phyloP scores from a whole-genome alignment of 2,797 vertebrate species.

The Dryobates pubescens region DNA sequence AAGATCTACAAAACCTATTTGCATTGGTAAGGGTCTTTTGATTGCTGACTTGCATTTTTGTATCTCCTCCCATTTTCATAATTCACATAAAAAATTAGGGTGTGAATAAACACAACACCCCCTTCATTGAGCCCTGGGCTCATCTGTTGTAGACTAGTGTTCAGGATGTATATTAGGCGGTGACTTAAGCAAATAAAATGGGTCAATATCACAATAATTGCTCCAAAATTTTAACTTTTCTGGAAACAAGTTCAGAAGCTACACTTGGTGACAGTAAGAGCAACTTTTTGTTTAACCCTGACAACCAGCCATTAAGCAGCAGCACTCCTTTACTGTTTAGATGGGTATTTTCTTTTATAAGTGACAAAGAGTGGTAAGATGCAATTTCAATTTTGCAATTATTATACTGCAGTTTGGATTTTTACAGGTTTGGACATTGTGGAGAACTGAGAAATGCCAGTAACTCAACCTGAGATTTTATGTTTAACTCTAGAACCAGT shows the following conservation, averaged over 20 bases:
- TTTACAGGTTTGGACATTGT: not conserved
- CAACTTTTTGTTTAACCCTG: not conserved
- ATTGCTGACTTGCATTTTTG: not conserved
- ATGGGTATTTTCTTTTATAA: not conserved
- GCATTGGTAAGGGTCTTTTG: not conserved
- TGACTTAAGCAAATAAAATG: not conserved
- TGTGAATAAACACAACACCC: not conserved
- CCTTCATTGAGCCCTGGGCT: not conserved
- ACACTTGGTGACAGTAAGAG: not conserved
- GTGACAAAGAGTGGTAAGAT: not conserved
- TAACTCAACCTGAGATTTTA: not conserved
- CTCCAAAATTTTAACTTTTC: not conserved
- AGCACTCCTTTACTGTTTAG: not conserved
- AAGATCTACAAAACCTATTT: not conserved
- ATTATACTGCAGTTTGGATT: not conserved
- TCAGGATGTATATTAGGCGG: not conserved
- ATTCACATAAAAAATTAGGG: not conserved
- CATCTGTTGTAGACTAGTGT: not conserved
- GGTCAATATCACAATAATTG: not conserved
- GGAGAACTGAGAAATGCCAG: not conserved
- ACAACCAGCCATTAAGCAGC: not conserved
- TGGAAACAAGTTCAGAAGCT: not conserved
- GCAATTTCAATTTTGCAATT: not conserved
- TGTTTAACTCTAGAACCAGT: not conserved
- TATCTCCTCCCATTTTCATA: not conserved